Evolutionary conservation across 64 coral and sea anemone species (phyloP).

Genomic region (Montipora capricornis): DNA sequence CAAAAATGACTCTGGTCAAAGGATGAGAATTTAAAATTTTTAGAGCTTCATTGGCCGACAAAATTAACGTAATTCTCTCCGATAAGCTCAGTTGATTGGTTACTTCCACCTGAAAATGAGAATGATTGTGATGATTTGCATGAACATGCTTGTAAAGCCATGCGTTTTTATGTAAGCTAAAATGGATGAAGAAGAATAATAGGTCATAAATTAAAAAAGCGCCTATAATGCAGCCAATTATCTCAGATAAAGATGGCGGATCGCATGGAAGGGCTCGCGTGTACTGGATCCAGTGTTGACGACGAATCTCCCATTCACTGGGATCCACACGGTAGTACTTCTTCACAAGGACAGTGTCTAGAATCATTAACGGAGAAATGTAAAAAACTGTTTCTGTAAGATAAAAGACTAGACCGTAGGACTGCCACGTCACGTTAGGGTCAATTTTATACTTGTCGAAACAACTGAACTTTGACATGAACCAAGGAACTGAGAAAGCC

Average conservation of each 20-base stretch:
- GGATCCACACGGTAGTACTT: neutral
- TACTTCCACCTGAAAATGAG: neutral
- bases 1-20: neutral
- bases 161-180: neutral
- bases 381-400: neutral
- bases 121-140: neutral
- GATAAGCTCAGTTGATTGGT: neutral
- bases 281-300: neutral
- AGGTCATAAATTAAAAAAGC: neutral
- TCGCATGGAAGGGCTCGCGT: neutral
- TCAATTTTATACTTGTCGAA: neutral
- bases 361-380: neutral
- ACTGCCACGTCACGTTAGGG: neutral
- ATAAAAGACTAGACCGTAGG: neutral
- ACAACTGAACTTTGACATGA: neutral
- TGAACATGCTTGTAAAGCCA: neutral
- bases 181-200: neutral
- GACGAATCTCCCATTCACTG: neutral
- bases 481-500: neutral
- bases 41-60: neutral
- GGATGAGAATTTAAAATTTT: neutral
- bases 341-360: neutral
- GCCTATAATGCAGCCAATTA: neutral
- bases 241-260: neutral
- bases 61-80: neutral